Evolutionary conservation across 2,888 invertebrate species (phyloP).

Genomic region (Copidosoma aretas): DNA sequence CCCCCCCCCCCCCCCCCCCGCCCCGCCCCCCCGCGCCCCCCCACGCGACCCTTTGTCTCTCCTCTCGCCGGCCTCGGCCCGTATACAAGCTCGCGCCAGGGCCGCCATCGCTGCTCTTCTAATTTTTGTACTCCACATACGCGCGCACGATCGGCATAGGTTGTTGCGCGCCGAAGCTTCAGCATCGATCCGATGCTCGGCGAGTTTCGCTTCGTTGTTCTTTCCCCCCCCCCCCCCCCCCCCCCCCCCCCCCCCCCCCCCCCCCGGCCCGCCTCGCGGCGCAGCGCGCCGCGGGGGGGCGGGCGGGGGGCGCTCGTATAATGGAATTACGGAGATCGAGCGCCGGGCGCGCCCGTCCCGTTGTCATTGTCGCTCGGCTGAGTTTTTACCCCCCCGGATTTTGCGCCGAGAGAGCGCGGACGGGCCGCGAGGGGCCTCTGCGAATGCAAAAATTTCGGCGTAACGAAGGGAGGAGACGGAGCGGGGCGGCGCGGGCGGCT

Average conservation of each 20-base stretch:
- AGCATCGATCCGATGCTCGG: conserved; percentile 29
- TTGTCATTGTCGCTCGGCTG: conserved; percentile 28
- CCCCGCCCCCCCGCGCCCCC: conserved; percentile 13
- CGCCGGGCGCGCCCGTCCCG: conserved; percentile 9
- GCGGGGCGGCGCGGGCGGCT: conserved; percentile 10
- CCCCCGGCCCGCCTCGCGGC: no score
- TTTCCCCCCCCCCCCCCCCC: no score
- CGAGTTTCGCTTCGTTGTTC: conserved; percentile 5
- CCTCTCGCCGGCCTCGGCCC: no score
- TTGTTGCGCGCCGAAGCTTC: conserved; percentile 5
- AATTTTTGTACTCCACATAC: conserved; percentile 37
- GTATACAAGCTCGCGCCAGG: conserved; percentile 1
- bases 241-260: no score
- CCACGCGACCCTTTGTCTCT: conserved; percentile 36
- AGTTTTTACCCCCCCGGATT: conserved; percentile 36
- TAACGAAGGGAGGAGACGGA: conserved; percentile 33
- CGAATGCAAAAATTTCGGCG: conserved; percentile 38
- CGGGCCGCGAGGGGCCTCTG: conserved; percentile 21
- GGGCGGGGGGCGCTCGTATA: no score
- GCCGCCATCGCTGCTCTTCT: conserved; percentile 13
- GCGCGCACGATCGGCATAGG: no score
- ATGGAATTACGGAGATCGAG: conserved; percentile 40
- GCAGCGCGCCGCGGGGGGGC: no score
- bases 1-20: conserved; percentile 9
- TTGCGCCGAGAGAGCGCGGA: neutral